Evolutionary conservation across 2,113 vertebrate genomes (phyloP).

Genomic region (Tursiops truncatus): DNA sequence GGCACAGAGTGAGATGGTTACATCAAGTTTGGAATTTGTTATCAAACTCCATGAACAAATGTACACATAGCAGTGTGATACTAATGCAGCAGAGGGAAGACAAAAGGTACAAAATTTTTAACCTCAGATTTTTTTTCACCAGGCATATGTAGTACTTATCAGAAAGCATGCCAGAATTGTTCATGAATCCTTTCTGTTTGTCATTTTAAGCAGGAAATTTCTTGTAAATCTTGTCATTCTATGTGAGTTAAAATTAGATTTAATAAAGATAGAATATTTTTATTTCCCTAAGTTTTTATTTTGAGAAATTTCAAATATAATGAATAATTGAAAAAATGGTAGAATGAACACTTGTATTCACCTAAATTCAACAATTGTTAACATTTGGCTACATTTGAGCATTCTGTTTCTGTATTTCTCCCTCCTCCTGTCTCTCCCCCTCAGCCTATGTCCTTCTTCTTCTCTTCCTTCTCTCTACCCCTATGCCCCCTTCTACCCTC

Average conservation of each 20-base stretch:
- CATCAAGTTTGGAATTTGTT: neutral
- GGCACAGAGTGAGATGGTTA: neutral
- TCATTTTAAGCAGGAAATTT: neutral
- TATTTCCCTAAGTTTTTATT: neutral
- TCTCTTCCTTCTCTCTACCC: neutral
- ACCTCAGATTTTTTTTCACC: neutral
- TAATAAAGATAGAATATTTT: neutral
- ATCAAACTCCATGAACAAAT: neutral
- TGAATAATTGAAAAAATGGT: neutral
- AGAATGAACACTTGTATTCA: neutral
- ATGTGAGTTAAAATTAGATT: constrained; percentile 25
- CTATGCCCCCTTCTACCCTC: neutral
- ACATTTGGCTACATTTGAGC: neutral
- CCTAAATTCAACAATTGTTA: neutral
- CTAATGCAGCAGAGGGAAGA: neutral
- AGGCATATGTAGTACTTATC: neutral
- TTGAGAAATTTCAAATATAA: constrained; percentile 27
- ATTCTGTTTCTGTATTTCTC: neutral
- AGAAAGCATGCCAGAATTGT: neutral
- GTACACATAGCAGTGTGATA: neutral
- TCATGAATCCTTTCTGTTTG: neutral
- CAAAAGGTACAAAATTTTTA: neutral
- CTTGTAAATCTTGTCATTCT: neutral
- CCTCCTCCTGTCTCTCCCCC: neutral
- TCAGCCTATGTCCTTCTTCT: neutral